Conservation (phyloP, 2,888 invertebrate species). For the Melitaea athalia region DNA sequence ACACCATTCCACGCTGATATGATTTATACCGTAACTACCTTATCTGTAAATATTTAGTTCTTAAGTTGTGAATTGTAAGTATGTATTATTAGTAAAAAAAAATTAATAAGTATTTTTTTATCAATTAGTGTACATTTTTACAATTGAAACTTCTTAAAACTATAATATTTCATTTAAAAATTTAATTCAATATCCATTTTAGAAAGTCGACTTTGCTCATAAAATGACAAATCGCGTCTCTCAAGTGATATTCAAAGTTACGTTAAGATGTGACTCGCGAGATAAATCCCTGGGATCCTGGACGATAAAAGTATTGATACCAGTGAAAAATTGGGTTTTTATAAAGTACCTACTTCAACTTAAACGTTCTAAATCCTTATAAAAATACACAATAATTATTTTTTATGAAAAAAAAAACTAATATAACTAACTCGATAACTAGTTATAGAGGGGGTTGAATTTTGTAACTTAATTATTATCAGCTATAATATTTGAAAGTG, state of each 20-base stretch:
- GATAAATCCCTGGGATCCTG: neutral
- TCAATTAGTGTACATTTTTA: too few relatives aligned
- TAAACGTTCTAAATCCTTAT: neutral
- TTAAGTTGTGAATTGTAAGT: too few relatives aligned
- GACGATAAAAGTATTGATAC: neutral
- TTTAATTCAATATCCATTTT: neutral
- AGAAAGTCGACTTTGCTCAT: neutral
- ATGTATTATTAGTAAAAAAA: too few relatives aligned
- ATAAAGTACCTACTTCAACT: neutral
- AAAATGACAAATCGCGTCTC: constrained; percentile 1
- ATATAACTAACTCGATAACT: too few relatives aligned
- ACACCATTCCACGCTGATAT: too few relatives aligned
- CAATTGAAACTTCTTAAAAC: neutral
- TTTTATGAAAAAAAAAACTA: neutral
- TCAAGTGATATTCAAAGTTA: constrained; percentile 7
- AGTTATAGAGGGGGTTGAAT: neutral
- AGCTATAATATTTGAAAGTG: too few relatives aligned
- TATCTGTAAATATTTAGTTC: too few relatives aligned
- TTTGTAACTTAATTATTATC: neutral
- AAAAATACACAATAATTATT: neutral
- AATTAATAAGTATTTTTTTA: too few relatives aligned
- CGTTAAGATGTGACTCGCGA: constrained; percentile 1
- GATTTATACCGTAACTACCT: too few relatives aligned
- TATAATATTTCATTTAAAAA: neutral
- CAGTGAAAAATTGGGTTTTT: neutral